Conservation (phyloP, 2,797 vertebrate species). For the Peromyscus eremicus region DNA sequence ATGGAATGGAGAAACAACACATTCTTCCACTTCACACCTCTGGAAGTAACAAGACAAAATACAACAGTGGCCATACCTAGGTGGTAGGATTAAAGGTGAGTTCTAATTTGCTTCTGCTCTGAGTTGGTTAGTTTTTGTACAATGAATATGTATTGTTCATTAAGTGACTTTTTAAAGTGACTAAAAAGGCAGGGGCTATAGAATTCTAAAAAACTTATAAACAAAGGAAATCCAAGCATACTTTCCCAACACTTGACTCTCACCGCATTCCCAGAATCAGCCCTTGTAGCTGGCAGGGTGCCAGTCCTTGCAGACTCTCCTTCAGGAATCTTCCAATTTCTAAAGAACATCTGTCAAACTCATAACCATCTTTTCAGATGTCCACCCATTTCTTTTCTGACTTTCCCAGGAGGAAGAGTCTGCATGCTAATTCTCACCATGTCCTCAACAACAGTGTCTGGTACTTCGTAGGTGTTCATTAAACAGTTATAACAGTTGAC, state of each 20-base stretch:
- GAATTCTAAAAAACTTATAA: slow-evolving; percentile 4
- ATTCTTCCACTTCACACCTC: slow-evolving; percentile 59
- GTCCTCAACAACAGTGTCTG: neutral
- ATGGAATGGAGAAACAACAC: slow-evolving; percentile 53
- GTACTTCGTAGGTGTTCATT: neutral
- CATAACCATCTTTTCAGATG: neutral
- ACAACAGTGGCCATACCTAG: slow-evolving; percentile 49
- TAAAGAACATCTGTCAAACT: no score
- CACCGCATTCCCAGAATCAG: neutral
- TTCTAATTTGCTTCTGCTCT: slow-evolving; percentile 52
- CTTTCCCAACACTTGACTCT: neutral
- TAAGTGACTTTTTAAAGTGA: slow-evolving; percentile 29
- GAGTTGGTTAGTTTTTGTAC: slow-evolving; percentile 38
- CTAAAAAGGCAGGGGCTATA: neutral
- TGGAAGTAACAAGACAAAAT: slow-evolving; percentile 74
- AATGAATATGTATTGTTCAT: neutral
- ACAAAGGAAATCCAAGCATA: neutral
- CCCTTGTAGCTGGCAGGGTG: neutral
- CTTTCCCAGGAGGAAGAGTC: neutral
- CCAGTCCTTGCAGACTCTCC: neutral
- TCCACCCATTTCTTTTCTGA: neutral
- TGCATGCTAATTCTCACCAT: neutral
- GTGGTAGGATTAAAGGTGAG: slow-evolving; percentile 69
- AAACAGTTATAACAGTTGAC: neutral
- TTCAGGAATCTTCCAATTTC: neutral